Evolutionary conservation across 1,140 invertebrate genomes (phyloP).

Genomic region (Aphidius gifuensis): DNA sequence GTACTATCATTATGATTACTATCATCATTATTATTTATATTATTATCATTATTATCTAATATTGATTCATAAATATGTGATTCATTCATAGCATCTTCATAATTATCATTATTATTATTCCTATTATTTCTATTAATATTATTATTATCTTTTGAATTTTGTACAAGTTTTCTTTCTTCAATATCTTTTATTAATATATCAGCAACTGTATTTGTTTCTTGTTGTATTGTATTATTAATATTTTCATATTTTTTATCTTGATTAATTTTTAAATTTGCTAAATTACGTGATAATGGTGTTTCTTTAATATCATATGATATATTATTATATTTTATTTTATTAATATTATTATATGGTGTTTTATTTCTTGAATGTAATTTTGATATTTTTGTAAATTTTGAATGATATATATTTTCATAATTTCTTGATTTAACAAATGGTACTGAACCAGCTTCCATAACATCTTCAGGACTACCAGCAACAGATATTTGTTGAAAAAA

Average conservation of each 20-base stretch:
- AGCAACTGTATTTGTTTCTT: constrained; percentile 42
- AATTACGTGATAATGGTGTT: constrained; percentile 43
- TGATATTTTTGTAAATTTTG: constrained; percentile 45
- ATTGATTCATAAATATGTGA: constrained; percentile 42
- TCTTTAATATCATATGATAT: constrained; percentile 34
- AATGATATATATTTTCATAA: constrained; percentile 32
- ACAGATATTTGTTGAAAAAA: constrained; percentile 57
- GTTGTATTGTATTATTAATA: constrained; percentile 47
- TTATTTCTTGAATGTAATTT: constrained; percentile 43
- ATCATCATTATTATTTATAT: constrained; percentile 26
- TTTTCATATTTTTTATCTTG: constrained; percentile 49
- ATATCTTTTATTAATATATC: constrained; percentile 44
- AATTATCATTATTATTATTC: background rate
- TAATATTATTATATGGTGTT: constrained; percentile 45
- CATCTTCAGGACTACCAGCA: constrained; percentile 54
- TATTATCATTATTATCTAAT: constrained; percentile 21
- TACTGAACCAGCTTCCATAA: constrained; percentile 48
- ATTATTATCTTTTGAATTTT: constrained; percentile 20
- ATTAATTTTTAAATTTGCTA: constrained; percentile 44
- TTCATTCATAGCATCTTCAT: constrained; percentile 13
- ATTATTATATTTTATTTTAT: constrained; percentile 26
- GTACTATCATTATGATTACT: constrained; percentile 47
- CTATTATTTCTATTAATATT: background rate
- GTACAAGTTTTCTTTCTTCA: constrained; percentile 38
- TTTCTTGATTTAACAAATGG: constrained; percentile 36